Evolutionary conservation across 2,888 invertebrate genomes (phyloP).

Genomic region (Rutpela maculata): DNA sequence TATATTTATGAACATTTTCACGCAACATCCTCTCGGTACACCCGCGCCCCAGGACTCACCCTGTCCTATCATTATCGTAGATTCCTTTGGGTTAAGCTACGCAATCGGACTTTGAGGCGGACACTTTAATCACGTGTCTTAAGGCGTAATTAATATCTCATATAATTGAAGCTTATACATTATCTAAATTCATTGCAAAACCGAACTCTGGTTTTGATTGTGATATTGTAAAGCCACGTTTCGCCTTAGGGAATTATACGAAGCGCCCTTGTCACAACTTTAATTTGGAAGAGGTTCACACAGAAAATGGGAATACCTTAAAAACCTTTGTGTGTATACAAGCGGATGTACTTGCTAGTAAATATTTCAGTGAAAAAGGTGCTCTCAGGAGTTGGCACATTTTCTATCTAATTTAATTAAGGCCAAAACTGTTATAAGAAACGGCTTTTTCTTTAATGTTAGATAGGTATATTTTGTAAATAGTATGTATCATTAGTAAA

Average conservation of each 20-base stretch:
- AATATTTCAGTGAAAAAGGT: neutral
- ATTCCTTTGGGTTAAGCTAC: conserved; percentile 28
- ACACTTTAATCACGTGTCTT: conserved; percentile 49
- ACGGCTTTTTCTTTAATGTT: too few relatives aligned
- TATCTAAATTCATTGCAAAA: conserved; percentile 45
- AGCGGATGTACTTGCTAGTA: neutral
- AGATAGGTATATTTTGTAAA: too few relatives aligned
- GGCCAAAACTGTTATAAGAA: too few relatives aligned
- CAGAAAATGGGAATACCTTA: neutral
- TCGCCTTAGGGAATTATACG: conserved; percentile 37
- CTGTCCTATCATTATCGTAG: conserved; percentile 29
- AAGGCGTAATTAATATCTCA: conserved; percentile 50
- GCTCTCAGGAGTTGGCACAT: too few relatives aligned
- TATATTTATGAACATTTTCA: conserved; percentile 2
- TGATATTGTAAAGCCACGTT: conserved; percentile 41
- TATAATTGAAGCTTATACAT: conserved; percentile 48
- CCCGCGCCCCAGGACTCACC: conserved; percentile 20
- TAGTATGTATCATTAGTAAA: too few relatives aligned
- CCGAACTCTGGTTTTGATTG: conserved; percentile 44
- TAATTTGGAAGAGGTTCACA: conserved; percentile 11
- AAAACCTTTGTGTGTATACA: neutral
- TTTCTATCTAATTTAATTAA: too few relatives aligned
- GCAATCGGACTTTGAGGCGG: conserved; percentile 41
- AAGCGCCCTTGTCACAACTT: conserved; percentile 33
- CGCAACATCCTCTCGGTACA: neutral